phyloP scores from a whole-genome alignment of 2,797 vertebrate species.

The Neoniphon sammara region DNA sequence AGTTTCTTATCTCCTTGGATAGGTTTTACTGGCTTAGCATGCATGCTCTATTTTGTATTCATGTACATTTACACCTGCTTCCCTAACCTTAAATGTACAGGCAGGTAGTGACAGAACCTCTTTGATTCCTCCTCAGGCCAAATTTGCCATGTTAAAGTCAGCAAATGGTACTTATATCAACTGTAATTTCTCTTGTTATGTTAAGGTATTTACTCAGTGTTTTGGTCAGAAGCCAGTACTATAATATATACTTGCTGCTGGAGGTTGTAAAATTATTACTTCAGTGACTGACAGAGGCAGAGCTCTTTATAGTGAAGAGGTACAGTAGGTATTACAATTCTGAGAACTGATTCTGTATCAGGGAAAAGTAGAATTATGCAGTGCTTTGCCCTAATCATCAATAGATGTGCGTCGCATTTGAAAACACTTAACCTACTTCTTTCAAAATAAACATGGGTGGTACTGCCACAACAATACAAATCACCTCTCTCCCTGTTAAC shows the following conservation, averaged over 20 bases:
- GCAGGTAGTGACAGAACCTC: not conserved
- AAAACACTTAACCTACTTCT: not conserved
- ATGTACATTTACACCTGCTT: not conserved
- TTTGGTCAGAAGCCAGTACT: not conserved
- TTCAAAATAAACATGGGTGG: constrained; percentile 4
- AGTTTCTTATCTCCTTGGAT: too few species aligned
- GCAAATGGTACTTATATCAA: not conserved
- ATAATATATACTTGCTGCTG: not conserved
- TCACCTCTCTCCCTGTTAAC: not conserved
- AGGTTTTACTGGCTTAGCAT: not conserved
- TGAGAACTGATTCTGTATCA: not conserved
- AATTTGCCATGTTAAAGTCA: not conserved
- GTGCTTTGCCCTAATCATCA: not conserved
- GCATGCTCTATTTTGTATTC: not conserved
- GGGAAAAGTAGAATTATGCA: too few species aligned
- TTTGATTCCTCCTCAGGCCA: not conserved
- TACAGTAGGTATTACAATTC: not conserved
- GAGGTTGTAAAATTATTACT: not conserved
- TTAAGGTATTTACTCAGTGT: not conserved
- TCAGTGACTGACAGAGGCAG: not conserved
- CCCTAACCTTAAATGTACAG: not conserved
- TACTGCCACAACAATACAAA: constrained; percentile 3
- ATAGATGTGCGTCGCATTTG: not conserved
- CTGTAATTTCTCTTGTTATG: not conserved
- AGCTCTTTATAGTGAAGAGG: not conserved